Evolutionary conservation across 2,888 invertebrate species (phyloP), one percentile per base, ranked within the genome.

Genomic region (Stenodema calcarata): DNA sequence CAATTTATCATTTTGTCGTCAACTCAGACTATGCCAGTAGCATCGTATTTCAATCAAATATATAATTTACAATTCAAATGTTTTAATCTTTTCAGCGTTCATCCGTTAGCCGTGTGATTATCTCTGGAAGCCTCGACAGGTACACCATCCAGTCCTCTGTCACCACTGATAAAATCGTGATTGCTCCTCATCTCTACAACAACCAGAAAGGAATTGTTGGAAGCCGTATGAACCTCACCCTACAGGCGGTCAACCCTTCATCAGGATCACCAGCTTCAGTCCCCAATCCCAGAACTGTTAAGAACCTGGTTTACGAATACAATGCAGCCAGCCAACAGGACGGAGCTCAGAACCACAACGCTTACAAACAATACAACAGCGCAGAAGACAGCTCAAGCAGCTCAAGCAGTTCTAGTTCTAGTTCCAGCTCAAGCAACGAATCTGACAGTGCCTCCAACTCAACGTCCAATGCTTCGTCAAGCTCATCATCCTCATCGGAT

Each of bases 141-240:
- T 94, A 93, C 89, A 93, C 93, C 50, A 93, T 95, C 88, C 94
- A 94, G 90, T 94, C 94, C 83, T 92, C 94, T 12, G 92, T 93
- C 89, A 94, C 94, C 42, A 93, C 92, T 18, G 94, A 91, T 86
- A 90, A 92, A 87, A 86, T 89, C 28, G 89, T 90, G 7, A 90
- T 91, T 62, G 90, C 90, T 88, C 92, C 90, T 88, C 92, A 90
- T 90, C 91, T 92, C 81, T 91, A 91, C 89, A 93, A 94, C 62
- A 91, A 93, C 73, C 92, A 94, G 89, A 93, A 94, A 89, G 94
- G 94, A 86, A 92, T 93, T 90, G 94, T 95, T 23, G 91, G 92
- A 89, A 94, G 94, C 90, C 91, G 92, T 87, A 92, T 95, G 75
- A 93, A 92, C 88, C 89, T 95, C 73, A 92, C 92, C 44, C 91